These are phyloP conservation scores for Zapornia atra DNA, from an alignment of 2,113 vertebrate species.

Conservation along the genomic window DNA sequence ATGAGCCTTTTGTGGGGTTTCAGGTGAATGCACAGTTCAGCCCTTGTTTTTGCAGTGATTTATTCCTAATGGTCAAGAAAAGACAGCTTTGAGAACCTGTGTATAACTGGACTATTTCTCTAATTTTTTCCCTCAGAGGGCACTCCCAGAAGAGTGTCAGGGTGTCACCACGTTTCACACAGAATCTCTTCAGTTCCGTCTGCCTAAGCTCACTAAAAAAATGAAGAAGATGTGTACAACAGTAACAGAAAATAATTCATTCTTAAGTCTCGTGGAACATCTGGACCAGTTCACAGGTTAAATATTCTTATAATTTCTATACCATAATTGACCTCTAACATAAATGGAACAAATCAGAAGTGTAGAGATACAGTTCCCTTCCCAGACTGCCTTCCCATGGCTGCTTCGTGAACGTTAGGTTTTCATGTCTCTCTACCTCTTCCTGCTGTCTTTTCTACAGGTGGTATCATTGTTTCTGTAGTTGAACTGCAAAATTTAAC, in stretches of 20 bases:
- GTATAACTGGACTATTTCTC: neutral
- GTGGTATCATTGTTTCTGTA: slow-evolving; percentile 85
- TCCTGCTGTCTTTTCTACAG: slow-evolving; percentile 63
- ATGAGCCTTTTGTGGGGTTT: neutral
- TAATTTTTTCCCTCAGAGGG: neutral
- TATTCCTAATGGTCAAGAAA: neutral
- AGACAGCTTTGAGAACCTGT: neutral
- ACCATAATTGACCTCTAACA: neutral
- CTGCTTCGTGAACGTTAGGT: neutral
- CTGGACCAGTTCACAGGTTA: slow-evolving; percentile 91
- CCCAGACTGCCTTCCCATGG: neutral
- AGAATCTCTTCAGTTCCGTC: slow-evolving; percentile 81
- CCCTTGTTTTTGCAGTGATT: neutral
- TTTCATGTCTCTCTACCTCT: neutral
- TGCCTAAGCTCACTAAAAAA: slow-evolving; percentile 84
- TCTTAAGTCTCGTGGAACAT: slow-evolving; percentile 84
- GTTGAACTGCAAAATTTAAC: slow-evolving; percentile 84
- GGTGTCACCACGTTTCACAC: neutral
- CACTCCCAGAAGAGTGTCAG: neutral
- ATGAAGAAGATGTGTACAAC: slow-evolving; percentile 89
- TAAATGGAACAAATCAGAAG: neutral
- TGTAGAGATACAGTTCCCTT: neutral
- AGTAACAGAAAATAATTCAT: slow-evolving; percentile 79
- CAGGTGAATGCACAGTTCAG: neutral
- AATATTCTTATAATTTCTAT: neutral